Conservation (phyloP, 2,888 invertebrate genomes). For the Netelia fuscicornis region DNA sequence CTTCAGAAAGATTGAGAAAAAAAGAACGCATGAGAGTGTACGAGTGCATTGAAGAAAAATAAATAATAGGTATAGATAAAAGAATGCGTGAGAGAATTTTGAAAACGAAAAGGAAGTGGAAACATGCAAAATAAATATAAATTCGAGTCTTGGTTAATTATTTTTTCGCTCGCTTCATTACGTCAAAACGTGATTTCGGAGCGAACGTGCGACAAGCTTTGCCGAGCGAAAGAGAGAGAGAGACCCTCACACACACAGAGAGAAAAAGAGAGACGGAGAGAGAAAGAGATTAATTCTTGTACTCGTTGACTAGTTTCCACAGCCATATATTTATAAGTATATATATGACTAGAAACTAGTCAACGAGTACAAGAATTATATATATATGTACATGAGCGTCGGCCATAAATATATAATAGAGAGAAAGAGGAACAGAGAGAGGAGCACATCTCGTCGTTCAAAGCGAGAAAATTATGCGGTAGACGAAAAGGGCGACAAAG, state of each 20-base stretch:
- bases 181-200: conserved; percentile 20
- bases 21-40: background rate
- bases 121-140: background rate
- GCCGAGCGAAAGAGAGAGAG: background rate
- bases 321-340: background rate
- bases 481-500: conserved; percentile 55
- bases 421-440: background rate
- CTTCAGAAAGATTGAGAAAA: background rate
- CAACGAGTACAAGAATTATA: too few species aligned
- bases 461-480: conserved; percentile 51
- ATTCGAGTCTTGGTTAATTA: background rate
- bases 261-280: background rate
- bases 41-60: too few species aligned
- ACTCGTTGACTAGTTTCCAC: conserved; percentile 57
- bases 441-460: conserved; percentile 22
- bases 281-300: conserved; percentile 47
- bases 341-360: too few species aligned
- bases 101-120: background rate
- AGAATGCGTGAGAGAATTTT: background rate
- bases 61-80: too few species aligned
- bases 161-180: conserved; percentile 10
- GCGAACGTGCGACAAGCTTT: conserved; percentile 28
- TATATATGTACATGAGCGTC: background rate
- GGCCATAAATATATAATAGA: background rate
- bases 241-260: too few species aligned